These are phyloP conservation scores for Lagodon rhomboides DNA, from an alignment of 2,797 vertebrate species.

Conservation along the genomic window DNA sequence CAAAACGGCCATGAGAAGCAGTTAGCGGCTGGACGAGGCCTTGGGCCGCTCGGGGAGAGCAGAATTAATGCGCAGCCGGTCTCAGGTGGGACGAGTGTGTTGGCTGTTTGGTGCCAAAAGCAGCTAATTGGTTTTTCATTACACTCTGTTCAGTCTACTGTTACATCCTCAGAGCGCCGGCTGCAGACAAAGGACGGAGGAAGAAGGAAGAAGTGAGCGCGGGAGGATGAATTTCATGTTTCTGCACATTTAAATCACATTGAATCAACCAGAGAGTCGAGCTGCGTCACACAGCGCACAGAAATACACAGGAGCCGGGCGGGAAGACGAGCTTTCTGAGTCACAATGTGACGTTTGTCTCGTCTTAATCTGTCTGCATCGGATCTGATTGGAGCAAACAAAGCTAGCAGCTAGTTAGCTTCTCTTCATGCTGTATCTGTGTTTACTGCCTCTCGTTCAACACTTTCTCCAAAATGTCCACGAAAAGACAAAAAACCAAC, in stretches of 20 bases:
- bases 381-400: too few species aligned
- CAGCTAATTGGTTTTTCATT: constrained; percentile 74
- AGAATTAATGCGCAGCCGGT: constrained; percentile 38
- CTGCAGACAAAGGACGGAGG: constrained; percentile 40
- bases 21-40: constrained; percentile 33
- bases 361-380: too few species aligned
- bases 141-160: constrained; percentile 54
- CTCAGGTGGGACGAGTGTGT: constrained; percentile 58
- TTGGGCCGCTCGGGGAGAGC: constrained; percentile 19
- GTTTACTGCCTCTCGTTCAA: too few species aligned
- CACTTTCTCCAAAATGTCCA: too few species aligned
- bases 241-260: not conserved
- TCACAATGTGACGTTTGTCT: too few species aligned
- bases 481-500: too few species aligned
- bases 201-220: not conserved
- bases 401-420: too few species aligned
- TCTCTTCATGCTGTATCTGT: too few species aligned
- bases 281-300: too few species aligned
- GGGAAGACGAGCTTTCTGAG: too few species aligned
- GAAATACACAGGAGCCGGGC: too few species aligned
- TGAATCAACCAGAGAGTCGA: not conserved
- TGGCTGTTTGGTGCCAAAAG: constrained; percentile 58
- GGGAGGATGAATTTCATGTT: not conserved
- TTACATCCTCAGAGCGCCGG: constrained; percentile 34
- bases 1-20: constrained; percentile 52